A percentile compares a stretch with the other conserved stretches of the same genome.
Conservation (phyloP, 2,113 vertebrate genomes). For the Mirounga angustirostris region DNA sequence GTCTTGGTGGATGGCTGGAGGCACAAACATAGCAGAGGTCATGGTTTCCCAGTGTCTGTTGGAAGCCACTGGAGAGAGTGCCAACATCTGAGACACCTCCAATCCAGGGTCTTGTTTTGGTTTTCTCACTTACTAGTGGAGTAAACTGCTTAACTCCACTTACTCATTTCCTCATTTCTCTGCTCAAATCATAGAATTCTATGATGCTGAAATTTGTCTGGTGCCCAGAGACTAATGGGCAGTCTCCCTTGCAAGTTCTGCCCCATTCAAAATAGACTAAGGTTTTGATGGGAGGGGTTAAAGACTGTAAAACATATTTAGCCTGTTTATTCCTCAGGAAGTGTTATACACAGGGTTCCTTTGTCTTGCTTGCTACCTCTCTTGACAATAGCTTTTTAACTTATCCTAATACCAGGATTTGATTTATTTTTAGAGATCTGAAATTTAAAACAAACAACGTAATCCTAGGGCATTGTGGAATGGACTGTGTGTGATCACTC, state of each 20-base stretch:
- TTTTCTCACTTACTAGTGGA: background rate
- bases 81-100: background rate
- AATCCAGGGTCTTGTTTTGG: background rate
- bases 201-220: background rate
- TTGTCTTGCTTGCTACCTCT: background rate
- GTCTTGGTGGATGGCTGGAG: too few relatives aligned
- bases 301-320: background rate
- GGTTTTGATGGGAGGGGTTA: background rate
- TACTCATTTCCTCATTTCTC: background rate
- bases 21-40: rapidly evolving
- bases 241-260: background rate
- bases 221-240: background rate
- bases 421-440: background rate
- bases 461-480: background rate
- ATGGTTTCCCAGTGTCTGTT: background rate
- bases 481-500: background rate
- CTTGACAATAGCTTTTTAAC: background rate
- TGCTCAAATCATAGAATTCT: background rate
- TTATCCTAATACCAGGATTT: background rate
- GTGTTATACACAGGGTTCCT: rapidly evolving
- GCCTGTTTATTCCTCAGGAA: background rate
- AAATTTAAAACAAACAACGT: background rate
- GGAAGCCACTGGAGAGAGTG: too few relatives aligned
- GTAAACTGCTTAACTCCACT: background rate
- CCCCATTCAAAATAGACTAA: background rate